Base-by-base conservation (phyloP, 2,888 invertebrate genomes). In the Julus scanicus region DNA sequence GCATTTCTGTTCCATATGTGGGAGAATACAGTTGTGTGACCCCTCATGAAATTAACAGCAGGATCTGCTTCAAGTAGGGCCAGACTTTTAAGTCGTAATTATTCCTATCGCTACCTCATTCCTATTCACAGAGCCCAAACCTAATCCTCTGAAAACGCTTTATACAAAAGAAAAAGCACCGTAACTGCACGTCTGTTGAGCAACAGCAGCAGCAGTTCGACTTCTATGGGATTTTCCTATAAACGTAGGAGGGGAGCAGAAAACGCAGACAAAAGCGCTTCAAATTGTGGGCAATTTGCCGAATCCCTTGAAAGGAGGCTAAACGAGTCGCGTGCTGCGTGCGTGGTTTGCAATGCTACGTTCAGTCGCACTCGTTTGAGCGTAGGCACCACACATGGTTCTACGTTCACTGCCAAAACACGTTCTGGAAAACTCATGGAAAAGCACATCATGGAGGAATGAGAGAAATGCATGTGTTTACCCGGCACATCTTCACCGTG, bases 261-360 rank as follows among this genome's bases (percentile, higher is more conserved):
- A n/a, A 40, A 48, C 1, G 84, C 48, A 84, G 84, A n/a, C 40
- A 40, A 40, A 40, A 13, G 84, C 84, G 17, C 83, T 83, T 29
- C 37, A 39, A 84, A 84, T 15, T 9, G 15, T 44, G 15, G 48
- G 15, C 44, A 84, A 84, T 84, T 84, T 84, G 9, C 48, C n/a
- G 84, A 84, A 40, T 40, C 84, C 84, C 20, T 37, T 84, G 84
- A 84, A 48, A 40, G n/a, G 84, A 84, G 84, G 84, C 84, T 84
- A 84, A 84, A 84, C 84, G 48, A 48, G 84, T 84, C 84, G 84
- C 84, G 40, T 84, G 84, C 44, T 48, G 15, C 3, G 40, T 39
- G 83, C 37, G 13, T 20, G 44, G 71, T 29, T 29, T 71, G 71
- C 44, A 44, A 44, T 44, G 44, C 44, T 44, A 29, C 17, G 15